Evolutionary conservation across 23 tunicate species (phyloP).

Genomic region (Styela clava): DNA sequence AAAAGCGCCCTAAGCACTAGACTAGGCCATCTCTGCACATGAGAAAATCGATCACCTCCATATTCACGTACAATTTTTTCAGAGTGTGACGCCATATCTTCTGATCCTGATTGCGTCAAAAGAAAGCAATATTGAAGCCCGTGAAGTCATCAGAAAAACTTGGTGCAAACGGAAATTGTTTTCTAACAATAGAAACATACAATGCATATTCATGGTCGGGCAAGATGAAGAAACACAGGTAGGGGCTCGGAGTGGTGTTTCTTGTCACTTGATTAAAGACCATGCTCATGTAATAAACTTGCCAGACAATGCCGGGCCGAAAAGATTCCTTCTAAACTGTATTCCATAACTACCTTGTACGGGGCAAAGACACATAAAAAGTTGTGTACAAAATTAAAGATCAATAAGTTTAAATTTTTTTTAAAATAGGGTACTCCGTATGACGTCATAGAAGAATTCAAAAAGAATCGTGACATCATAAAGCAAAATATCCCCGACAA

Average conservation of each 20-base stretch:
- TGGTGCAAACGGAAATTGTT: constrained; percentile 57
- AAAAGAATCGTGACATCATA: constrained; percentile 37
- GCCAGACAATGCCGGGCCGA: background rate
- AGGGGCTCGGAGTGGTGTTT: background rate
- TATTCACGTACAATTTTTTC: background rate
- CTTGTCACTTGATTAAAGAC: too few relatives aligned
- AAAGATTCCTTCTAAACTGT: too few relatives aligned
- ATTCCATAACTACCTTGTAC: too few relatives aligned
- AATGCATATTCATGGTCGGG: constrained; percentile 71
- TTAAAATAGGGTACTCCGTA: background rate
- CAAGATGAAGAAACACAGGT: constrained; percentile 3
- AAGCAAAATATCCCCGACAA: constrained; percentile 37
- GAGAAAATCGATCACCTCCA: too few relatives aligned
- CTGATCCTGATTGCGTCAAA: constrained; percentile 58
- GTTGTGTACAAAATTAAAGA: too few relatives aligned
- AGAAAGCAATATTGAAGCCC: constrained; percentile 19
- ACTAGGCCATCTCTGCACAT: too few relatives aligned
- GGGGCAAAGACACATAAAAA: too few relatives aligned
- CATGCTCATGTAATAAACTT: background rate
- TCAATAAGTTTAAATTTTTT: too few relatives aligned
- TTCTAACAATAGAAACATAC: constrained; percentile 30
- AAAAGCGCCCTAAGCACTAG: too few relatives aligned
- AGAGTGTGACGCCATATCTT: constrained; percentile 27
- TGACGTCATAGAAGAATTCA: constrained; percentile 30
- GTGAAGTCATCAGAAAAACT: constrained; percentile 58